Evolutionary conservation across 2,797 vertebrate genomes (phyloP), one percentile per base, ranked within the genome.

Genomic region (Nothura maculosa): DNA sequence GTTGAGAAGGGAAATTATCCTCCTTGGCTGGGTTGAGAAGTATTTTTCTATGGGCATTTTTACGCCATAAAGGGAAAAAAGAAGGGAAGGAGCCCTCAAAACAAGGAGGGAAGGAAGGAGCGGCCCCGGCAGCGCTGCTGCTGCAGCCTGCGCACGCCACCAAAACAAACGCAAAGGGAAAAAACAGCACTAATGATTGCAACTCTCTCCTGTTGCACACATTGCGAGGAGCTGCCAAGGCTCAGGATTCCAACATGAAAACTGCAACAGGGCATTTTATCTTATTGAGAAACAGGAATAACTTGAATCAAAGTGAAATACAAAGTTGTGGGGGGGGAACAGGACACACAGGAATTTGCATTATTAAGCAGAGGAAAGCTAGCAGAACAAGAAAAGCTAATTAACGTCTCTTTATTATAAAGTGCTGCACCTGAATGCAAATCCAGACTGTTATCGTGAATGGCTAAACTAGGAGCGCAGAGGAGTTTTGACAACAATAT

Each of bases 401-500:
- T 69, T 92, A 95, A 89, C 78, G 63, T 57, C 58, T 90, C 90
- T 86, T 74, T 81, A 93, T 93, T 80, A 80, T 70, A 85, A 66
- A 93, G 60, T 81, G 74, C 81, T 91, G 76, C 91, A 91, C 94
- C 85, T 89, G 87, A 95, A 96, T 94, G 96, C 81, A 96, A 92
- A 95, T 90, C 81, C 2, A 0, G 87, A 94, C 76, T 92, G n/a
- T 64, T 94, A 90, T 81, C 91, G 66, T 86, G 88, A 91, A 97
- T 89, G 89, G 79, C 30, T 72, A 72, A 64, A 54, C 80, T 93
- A 83, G 74, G 83, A 95, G 84, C 78, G 93, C 25, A 8, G 45
- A 57, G 63, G 20, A 85, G 92, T 96, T 98, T 95, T 95, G 95
- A 96, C 94, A 97, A 97, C 94, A 96, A 10, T 30, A 40, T 91